Evolutionary conservation across 2,888 invertebrate species (phyloP), one percentile per base, ranked within the genome.

Genomic region (Erannis defoliaria): DNA sequence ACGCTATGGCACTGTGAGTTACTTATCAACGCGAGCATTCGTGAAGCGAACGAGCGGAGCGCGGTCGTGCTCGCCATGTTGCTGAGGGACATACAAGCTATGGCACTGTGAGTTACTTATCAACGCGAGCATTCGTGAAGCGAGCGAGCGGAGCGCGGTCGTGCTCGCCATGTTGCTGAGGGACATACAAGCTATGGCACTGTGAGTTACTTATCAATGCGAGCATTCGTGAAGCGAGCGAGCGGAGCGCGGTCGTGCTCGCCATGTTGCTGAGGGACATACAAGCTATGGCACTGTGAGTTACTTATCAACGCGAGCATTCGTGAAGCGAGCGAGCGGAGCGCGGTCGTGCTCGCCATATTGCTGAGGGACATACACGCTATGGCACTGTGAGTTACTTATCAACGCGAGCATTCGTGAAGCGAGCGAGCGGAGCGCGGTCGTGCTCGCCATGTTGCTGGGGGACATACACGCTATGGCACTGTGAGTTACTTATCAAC

Each of bases 221-320:
- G 1, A 71, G 85, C 19, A 77, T 80, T 0, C 78, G 85, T 49
- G 86, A 85, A 1, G 75, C 79, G 0, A 78, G 75, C 53, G 82
- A 84, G 5, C 72, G 69, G 23, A 85, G 77, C 64, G 75, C 75
- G 0, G 73, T 79, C 2, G 85, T 87, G 1, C 73, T 89, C n/a
- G 67, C 74, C 1, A 72, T 62, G 0, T 29, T 91, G 45, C 64
- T 93, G 68, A 76, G 77, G 31, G 81, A 84, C 31, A 82, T 92
- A 49, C 82, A 87, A 18, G 65, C 69, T 0, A 60, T 93, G 31
- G 90, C 92, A 2, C 40, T 82, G 90, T 91, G 40, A 82, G 88
- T 10, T 14, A 2, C 10, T 0, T 31, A 10, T 9, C 55, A 90
- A 89, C 33, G 86, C 76, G 1, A 71, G 85, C 19, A 77, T 80